These are phyloP conservation scores for Spongilla lacustris DNA, from an alignment of 37 sponge, comb jelly and placozoan species.

Conservation along the genomic window DNA sequence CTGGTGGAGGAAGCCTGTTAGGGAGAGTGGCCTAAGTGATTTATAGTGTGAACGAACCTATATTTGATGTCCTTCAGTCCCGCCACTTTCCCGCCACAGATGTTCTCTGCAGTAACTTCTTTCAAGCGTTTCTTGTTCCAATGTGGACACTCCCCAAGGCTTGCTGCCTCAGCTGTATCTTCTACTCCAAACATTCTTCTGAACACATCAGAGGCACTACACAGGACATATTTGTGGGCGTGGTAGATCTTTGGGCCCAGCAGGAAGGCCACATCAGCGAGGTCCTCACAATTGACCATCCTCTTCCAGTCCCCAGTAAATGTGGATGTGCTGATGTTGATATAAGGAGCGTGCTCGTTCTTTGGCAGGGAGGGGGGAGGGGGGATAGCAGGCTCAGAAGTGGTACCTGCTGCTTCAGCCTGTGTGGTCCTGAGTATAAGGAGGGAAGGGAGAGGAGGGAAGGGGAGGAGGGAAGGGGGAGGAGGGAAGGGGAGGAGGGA, in stretches of 20 bases:
- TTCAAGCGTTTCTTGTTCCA: conserved; percentile 50
- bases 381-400: conserved; percentile 54
- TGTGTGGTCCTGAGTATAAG: conserved; percentile 3
- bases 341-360: conserved; percentile 74
- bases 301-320: conserved; percentile 51
- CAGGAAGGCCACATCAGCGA: conserved; percentile 62
- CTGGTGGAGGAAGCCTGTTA: background rate
- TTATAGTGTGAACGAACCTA: conserved; percentile 22
- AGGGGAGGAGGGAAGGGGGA: too few relatives aligned
- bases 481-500: too few relatives aligned
- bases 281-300: conserved; percentile 24
- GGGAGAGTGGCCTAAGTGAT: too few relatives aligned
- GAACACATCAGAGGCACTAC: conserved; percentile 73
- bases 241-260: conserved; percentile 19
- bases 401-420: too few relatives aligned
- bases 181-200: conserved; percentile 60
- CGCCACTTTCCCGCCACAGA: conserved; percentile 51
- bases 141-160: conserved; percentile 34
- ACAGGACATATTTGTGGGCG: conserved; percentile 73
- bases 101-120: conserved; percentile 15
- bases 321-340: conserved; percentile 71
- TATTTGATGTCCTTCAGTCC: conserved; percentile 43
- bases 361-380: conserved; percentile 80
- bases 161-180: background rate
- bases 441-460: too few relatives aligned